Conservation (phyloP, 1,140 invertebrate genomes). For the Drosophila burlai region DNA sequence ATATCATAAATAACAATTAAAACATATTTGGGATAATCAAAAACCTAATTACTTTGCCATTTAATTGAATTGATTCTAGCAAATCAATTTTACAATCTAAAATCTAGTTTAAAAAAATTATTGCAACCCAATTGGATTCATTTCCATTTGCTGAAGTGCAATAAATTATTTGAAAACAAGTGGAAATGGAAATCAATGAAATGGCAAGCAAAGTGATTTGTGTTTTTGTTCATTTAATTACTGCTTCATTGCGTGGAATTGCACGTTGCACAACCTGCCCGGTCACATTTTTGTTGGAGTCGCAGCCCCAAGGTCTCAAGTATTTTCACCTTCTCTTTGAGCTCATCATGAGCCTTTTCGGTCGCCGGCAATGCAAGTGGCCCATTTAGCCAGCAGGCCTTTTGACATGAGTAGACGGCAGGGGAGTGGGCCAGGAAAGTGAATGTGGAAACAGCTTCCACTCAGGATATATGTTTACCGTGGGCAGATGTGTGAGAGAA, state of each 20-base stretch:
- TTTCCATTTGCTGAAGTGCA: conserved; percentile 6
- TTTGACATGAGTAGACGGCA: conserved; percentile 42
- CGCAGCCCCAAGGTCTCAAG: conserved; percentile 1
- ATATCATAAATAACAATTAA: neutral
- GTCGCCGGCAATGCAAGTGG: conserved; percentile 48
- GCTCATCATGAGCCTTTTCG: conserved; percentile 44
- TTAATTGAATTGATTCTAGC: neutral
- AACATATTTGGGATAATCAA: neutral
- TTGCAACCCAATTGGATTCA: neutral
- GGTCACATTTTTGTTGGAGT: conserved; percentile 11
- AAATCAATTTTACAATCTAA: conserved; percentile 2
- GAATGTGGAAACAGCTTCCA: conserved; percentile 63
- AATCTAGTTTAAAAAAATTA: neutral
- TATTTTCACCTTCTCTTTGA: conserved; percentile 15
- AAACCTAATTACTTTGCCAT: conserved; percentile 3
- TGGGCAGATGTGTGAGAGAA: conserved; percentile 57
- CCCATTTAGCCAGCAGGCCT: conserved; percentile 47
- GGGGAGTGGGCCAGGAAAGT: conserved; percentile 16
- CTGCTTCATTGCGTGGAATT: neutral
- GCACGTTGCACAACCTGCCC: neutral
- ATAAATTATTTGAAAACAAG: conserved; percentile 22
- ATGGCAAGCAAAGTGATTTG: conserved; percentile 6
- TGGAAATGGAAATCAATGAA: conserved; percentile 7
- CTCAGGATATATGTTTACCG: conserved; percentile 73
- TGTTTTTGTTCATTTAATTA: conserved; percentile 10